Conservation (phyloP, 2,113 vertebrate species). For the Fregetta grallaria region DNA sequence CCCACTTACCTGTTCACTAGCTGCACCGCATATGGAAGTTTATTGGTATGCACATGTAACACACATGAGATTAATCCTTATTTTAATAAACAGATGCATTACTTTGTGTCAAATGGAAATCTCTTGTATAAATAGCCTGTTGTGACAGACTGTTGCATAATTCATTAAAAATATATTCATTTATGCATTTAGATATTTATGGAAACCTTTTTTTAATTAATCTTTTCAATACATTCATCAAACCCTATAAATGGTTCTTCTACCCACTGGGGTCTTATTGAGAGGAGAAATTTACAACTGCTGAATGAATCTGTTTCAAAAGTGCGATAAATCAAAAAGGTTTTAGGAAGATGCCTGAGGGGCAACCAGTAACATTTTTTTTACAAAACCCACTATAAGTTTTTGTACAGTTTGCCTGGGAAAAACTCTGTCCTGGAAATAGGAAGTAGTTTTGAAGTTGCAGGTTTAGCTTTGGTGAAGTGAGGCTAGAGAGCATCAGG, state of each 20-base stretch:
- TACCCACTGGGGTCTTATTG: not conserved
- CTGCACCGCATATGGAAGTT: not conserved
- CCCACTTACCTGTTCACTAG: not conserved
- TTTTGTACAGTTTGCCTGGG: not conserved
- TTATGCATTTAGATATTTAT: conserved; percentile 27
- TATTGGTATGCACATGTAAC: not conserved
- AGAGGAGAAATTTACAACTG: not conserved
- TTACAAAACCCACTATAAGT: not conserved
- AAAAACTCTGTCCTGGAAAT: not conserved
- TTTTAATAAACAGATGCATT: conserved; percentile 10
- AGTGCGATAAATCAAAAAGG: not conserved
- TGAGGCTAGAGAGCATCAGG: not conserved
- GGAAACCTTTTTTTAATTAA: conserved; percentile 11
- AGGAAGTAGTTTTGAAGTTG: not conserved
- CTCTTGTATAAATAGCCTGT: conserved; percentile 9
- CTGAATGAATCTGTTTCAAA: not conserved
- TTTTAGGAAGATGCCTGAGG: not conserved
- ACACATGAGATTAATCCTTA: not conserved
- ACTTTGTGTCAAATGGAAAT: conserved; percentile 9
- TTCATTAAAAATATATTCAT: not conserved
- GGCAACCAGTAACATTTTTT: not conserved
- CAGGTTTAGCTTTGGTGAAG: not conserved
- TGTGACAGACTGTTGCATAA: conserved; percentile 23
- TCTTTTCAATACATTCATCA: not conserved
- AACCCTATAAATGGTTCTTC: not conserved